phyloP scores from a whole-genome alignment of 2,113 vertebrate species.

The Atrichornis clamosus region DNA sequence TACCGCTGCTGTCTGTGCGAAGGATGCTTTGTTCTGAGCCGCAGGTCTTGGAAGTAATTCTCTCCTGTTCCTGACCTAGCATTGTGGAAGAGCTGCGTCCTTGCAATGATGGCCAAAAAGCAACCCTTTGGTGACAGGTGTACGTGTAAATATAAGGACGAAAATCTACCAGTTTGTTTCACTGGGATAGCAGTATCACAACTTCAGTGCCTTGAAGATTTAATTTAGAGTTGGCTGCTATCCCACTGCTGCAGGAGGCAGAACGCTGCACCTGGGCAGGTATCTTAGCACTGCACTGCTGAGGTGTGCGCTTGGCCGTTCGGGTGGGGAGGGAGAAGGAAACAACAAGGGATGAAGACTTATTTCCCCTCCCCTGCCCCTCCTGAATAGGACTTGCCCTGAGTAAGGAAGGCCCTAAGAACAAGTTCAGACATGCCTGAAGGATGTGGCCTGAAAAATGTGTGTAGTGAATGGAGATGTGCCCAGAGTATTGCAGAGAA shows the following conservation, averaged over 20 bases:
- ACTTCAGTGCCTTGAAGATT: background rate
- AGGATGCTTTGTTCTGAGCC: background rate
- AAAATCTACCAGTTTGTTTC: background rate
- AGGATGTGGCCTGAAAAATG: background rate
- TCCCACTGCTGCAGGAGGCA: background rate
- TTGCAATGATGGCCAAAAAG: background rate
- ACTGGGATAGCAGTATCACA: background rate
- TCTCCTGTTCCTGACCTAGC: background rate
- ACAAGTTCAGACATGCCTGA: slow-evolving; percentile 42
- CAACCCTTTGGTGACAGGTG: background rate
- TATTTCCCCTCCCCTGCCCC: background rate
- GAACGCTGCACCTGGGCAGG: background rate
- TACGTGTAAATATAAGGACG: background rate
- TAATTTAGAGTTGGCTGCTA: background rate
- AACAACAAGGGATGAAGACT: background rate
- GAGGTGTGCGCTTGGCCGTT: background rate
- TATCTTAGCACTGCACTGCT: background rate
- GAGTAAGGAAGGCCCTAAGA: background rate
- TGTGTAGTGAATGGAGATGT: background rate
- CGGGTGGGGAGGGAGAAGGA: background rate
- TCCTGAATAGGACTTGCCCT: background rate
- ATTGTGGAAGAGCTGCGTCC: background rate
- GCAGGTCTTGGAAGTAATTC: background rate
- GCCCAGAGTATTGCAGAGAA: background rate
- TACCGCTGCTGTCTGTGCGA: background rate